Base-by-base conservation (phyloP, 2,113 vertebrate species). In the Misgurnus anguillicaudatus region DNA sequence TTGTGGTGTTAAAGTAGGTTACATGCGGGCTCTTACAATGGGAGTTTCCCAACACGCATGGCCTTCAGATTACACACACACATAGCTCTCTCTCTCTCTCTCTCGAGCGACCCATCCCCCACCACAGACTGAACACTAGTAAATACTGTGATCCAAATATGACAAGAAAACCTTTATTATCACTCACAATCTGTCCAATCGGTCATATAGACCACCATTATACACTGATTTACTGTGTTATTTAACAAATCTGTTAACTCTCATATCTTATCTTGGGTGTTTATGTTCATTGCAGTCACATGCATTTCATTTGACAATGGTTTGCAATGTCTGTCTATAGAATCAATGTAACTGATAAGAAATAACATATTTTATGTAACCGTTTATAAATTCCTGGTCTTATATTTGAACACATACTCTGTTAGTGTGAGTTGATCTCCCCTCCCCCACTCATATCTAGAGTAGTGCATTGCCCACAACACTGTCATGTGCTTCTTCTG, bases 391-490 rank as follows among this genome's bases (percentile, higher is more conserved):
- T 61, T 4, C 19, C 61, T 24, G 39, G 36, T 38, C 14, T 47
- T 74, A 57, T 67, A 55, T 70, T 55, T 72, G 38, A 70, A 71
- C 61, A 64, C 47, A 80, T 14, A 58, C 47, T 9, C 8, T 62
- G 55, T 62, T 60, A 31, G 48, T 75, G 16, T 6, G 72, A 77
- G 69, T 51, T 74, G 57, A 60, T 5, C 55, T 85, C 84, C 81
- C 84, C 75, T 85, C 81, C 84, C 84, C 84, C 84, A 84, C 77
- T 66, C 71, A 61, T 42, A 36, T 13, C 4, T 11, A 55, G 62
- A 75, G 65, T 81, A 47, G 57, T 74, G 57, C 76, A 39, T 61
- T 74, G 42, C 76, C 72, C 36, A 73, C 67, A 62, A 65, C 76
- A 71, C 83, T 77, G 58, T 70, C 80, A 85, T 71, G 80, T 85